Evolutionary conservation across 2,797 vertebrate species (phyloP).

Genomic region (Percopsis omiscomaycus): DNA sequence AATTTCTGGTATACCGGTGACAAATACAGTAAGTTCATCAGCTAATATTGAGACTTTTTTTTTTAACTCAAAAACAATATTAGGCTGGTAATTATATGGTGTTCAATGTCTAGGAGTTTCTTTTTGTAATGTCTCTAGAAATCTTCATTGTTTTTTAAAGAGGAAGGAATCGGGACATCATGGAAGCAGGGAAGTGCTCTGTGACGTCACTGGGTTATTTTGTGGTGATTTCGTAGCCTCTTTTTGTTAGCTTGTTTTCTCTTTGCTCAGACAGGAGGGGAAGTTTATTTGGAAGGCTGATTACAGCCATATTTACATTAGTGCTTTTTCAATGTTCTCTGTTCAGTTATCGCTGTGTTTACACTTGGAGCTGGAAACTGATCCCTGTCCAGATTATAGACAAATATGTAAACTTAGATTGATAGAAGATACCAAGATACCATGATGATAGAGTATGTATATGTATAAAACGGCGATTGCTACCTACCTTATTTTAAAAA

Average conservation of each 20-base stretch:
- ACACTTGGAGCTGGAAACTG: slow-evolving; percentile 71
- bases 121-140: slow-evolving; percentile 47
- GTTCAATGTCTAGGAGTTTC: slow-evolving; percentile 6
- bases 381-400: slow-evolving; percentile 67
- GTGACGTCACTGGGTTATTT: slow-evolving; percentile 67
- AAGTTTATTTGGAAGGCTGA: slow-evolving; percentile 79
- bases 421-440: background rate
- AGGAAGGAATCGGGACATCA: slow-evolving; percentile 55
- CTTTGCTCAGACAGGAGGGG: slow-evolving; percentile 61
- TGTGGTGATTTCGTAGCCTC: slow-evolving; percentile 43
- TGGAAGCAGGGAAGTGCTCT: slow-evolving; percentile 37
- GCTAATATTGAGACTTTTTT: background rate
- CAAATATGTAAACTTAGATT: slow-evolving; percentile 50
- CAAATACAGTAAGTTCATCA: too few species aligned
- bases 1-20: too few species aligned
- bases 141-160: slow-evolving; percentile 57
- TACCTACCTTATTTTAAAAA: too few species aligned
- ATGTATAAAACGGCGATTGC: too few species aligned
- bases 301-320: slow-evolving; percentile 71
- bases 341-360: slow-evolving; percentile 66
- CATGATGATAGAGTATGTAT: too few species aligned
- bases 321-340: slow-evolving; percentile 59
- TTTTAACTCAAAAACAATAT: background rate
- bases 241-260: slow-evolving; percentile 64
- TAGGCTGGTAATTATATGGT: background rate